Base-by-base conservation (phyloP, 2,888 invertebrate genomes). In the Galeruca laticollis region DNA sequence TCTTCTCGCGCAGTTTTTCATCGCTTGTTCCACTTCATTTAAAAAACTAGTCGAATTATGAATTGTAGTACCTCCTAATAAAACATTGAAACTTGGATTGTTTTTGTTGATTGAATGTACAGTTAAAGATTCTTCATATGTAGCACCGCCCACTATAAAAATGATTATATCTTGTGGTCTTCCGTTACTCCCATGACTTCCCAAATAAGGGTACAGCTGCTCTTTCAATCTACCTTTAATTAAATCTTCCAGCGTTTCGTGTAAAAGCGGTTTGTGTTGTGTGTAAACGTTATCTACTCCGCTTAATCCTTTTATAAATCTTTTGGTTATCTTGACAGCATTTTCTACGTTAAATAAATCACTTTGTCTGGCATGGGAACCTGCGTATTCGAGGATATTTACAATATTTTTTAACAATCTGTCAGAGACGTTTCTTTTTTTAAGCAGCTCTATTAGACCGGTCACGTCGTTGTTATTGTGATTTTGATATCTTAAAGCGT, bases 271-370 rank as follows among this genome's bases (percentile, higher is more conserved):
- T n/a, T 93, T 93, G 86, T 99, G 99, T 82, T 99, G 99, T 0
- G 99, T 99, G 87, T 98, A 99, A 72, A 99, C 96, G 86, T 99
- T 99, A 84, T 99, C 99, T 0, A 99, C 98, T 1, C 98, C 99
- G 86, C 94, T 95, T 20, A 97, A 87, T 18, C 95, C 95, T 89
- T 94, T 97, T 82, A 92, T 94, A 80, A 92, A 91, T 84, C 94
- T 88, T 85, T 98, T 97, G 0, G 98, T 98, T 77, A 98, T 95
- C 80, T 97, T 95, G 0, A 92, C 92, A 59, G 96, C 94, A 68
- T 90, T 89, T 82, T 94, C 92, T 64, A 92, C 89, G 2, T 93
- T 94, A 82, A 97, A 96, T 71, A 97, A 87, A 84, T 98, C 97
- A 73, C 89, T 91, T 80, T 94, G 93, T 54, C 96, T 86, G 0